Evolutionary conservation across 2,888 invertebrate species (phyloP), one percentile per base, ranked within the genome.

Genomic region (Lithophane ornitopus): DNA sequence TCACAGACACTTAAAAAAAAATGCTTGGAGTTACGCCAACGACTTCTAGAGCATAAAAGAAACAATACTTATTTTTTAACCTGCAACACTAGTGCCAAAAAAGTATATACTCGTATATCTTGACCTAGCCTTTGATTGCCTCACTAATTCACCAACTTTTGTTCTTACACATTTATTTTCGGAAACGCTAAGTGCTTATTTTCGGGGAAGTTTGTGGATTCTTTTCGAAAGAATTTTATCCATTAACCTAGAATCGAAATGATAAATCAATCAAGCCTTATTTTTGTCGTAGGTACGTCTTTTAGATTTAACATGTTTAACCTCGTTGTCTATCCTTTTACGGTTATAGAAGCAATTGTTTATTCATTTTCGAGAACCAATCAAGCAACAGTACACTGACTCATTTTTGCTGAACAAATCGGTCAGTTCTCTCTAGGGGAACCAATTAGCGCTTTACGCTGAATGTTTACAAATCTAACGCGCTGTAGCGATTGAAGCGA

Each of bases 61-160:
- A 82, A 80, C 72, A 74, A 71, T 77, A 70, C 68, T 73, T 78
- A 78, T 82, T 84, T 84, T 80, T 87, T 78, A 78, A 80, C 74
- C 78, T 82, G 87, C 78, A 82, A 70, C 74, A 44, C 73, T 63
- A n/a, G 41, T 87, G 87, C 88, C 89, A 88, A 87, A 85, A 89
- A 84, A 82, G 87, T 86, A 89, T 88, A 87, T 87, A 49, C 66
- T 67, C 78, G 41, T 78, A 87, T 86, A 80, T 84, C 85, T 85
- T 84, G 78, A 72, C 70, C 70, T 77, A 41, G 63, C 62, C 78
- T 86, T 88, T 90, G 89, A 92, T 90, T 88, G 86, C 85, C 78
- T 58, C 76, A 87, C 87, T 91, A 90, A 90, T 90, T 90, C 87
- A 88, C 87, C 77, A 90, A 92, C 84, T 91, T 89, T 83, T 85